Evolutionary conservation across 2,113 vertebrate genomes (phyloP).

Genomic region (Anser brachyrhynchus): DNA sequence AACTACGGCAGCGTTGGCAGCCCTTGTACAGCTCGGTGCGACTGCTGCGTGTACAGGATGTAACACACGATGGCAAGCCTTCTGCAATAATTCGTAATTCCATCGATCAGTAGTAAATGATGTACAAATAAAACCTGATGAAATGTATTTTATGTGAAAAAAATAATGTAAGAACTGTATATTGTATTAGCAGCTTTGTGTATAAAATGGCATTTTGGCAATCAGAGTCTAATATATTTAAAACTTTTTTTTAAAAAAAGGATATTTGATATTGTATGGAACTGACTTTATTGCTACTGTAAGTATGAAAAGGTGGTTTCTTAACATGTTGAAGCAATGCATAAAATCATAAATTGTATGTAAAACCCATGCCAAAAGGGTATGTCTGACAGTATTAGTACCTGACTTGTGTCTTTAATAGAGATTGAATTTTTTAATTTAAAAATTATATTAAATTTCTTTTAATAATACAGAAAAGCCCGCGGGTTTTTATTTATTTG

Average conservation of each 20-base stretch:
- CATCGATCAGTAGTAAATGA: constrained; percentile 65
- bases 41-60: constrained; percentile 4
- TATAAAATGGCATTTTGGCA: constrained; percentile 79
- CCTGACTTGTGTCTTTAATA: constrained; percentile 72
- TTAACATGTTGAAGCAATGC: constrained; percentile 50
- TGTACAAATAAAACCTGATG: constrained; percentile 72
- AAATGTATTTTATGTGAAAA: constrained; percentile 78
- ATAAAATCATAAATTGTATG: constrained; percentile 19
- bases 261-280: constrained; percentile 82
- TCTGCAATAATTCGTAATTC: constrained; percentile 71
- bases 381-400: constrained; percentile 77
- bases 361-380: constrained; percentile 66
- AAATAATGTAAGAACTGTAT: constrained; percentile 76
- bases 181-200: constrained; percentile 82
- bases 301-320: constrained; percentile 67
- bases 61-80: constrained; percentile 52
- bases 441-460: constrained; percentile 80
- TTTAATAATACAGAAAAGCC: constrained; percentile 76
- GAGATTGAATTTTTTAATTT: constrained; percentile 78
- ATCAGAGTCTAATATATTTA: constrained; percentile 86
- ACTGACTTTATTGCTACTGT: constrained; percentile 67
- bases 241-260: constrained; percentile 66
- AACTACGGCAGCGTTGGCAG: neutral
- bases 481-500: neutral
- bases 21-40: neutral